Conservation (phyloP, 2,888 invertebrate species). For the Papilio demoleus region DNA sequence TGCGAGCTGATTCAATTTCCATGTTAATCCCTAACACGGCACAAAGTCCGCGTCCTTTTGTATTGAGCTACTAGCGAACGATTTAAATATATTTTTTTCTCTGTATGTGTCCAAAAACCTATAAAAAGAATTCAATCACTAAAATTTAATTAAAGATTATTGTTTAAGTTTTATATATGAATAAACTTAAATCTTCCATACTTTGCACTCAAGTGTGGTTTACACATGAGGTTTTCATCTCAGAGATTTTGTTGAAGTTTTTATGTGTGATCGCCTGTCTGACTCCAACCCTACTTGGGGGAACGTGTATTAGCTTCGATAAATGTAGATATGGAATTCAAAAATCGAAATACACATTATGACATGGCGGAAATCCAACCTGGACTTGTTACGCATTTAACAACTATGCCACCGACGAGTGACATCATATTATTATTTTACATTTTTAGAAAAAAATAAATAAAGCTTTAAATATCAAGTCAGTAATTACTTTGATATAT, state of each 20-base stretch:
- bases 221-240: too few species aligned
- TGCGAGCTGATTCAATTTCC: conserved; percentile 73
- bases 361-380: neutral
- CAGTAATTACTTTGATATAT: neutral
- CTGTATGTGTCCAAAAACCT: neutral
- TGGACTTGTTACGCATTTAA: too few species aligned
- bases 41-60: conserved; percentile 62
- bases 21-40: conserved; percentile 66
- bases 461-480: neutral
- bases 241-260: too few species aligned
- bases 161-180: too few species aligned
- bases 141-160: neutral
- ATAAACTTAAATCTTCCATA: too few species aligned
- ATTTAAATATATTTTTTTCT: conserved; percentile 24
- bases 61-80: conserved; percentile 37
- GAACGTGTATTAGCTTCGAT: too few species aligned
- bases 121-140: neutral
- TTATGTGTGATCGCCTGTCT: too few species aligned
- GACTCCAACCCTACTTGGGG: too few species aligned
- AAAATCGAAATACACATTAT: too few species aligned
- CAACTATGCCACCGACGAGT: too few species aligned
- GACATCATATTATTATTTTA: neutral
- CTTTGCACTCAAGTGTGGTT: too few species aligned
- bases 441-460: neutral
- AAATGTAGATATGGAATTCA: too few species aligned